Conservation (phyloP, 2,888 invertebrate genomes). For the Habroteleia sp. region DNA sequence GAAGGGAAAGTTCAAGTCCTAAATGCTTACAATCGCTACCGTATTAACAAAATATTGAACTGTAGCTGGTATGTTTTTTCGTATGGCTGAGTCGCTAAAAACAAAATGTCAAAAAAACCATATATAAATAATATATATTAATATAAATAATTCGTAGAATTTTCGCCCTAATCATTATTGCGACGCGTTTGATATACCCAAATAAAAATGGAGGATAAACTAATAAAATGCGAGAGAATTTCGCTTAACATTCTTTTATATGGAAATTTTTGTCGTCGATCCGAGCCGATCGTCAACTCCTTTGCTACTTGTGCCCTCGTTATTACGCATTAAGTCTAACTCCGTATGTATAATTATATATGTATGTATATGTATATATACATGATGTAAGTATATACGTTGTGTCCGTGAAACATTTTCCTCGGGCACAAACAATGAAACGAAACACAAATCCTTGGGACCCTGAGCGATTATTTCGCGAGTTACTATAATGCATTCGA, state of each 20-base stretch:
- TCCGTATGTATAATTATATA: conserved; percentile 10
- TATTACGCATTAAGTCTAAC: conserved; percentile 21
- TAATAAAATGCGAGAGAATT: conserved; percentile 36
- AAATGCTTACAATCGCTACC: conserved; percentile 54
- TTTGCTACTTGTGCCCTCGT: conserved; percentile 59
- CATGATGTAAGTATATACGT: conserved; percentile 24
- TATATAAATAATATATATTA: conserved; percentile 5
- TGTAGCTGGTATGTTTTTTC: conserved; percentile 43
- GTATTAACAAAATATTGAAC: conserved; percentile 49
- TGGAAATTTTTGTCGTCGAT: conserved; percentile 57
- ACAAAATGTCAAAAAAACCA: conserved; percentile 12
- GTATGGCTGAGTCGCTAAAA: conserved; percentile 62
- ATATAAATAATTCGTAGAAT: conserved; percentile 47
- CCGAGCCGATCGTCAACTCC: conserved; percentile 55
- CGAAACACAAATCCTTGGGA: conserved; percentile 36
- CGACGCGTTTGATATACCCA: conserved; percentile 66
- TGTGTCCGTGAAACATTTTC: conserved; percentile 38
- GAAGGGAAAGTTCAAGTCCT: conserved; percentile 64
- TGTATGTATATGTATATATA: conserved; percentile 8
- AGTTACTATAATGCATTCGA: conserved; percentile 40
- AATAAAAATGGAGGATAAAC: conserved; percentile 1
- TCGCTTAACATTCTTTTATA: conserved; percentile 69
- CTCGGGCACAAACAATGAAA: conserved; percentile 22
- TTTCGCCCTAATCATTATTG: conserved; percentile 66
- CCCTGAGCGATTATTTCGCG: conserved; percentile 60